Base-by-base conservation (phyloP, 30 jellyfish, hydroid and myxozoan genomes). In the Haliclystus octoradiatus region DNA sequence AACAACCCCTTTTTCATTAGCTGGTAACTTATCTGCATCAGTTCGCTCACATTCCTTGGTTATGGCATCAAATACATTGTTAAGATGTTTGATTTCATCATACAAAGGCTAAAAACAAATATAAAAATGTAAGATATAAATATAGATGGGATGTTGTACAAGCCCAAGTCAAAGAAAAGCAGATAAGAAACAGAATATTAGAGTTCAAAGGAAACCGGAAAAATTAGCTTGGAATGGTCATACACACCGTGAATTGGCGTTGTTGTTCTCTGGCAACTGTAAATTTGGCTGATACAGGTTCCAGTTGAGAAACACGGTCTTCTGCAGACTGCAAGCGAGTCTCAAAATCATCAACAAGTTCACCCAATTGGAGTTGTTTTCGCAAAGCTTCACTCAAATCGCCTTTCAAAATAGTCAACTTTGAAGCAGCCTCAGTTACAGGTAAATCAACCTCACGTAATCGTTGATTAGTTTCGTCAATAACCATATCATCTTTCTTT, bases 281-380 rank as follows among this genome's bases (percentile, higher is more conserved):
- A 57, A 78, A 86, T 31, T 50, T 73, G 12, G 96, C 96, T 12
- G 96, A 86, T 23, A 86, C 83, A 12, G 96, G 96, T 72, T 82
- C 63, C 51, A 86, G 64, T 31, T 76, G 62, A 63, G 71, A 34
- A 12, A 74, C 53, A 26, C 52, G 31, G n/a, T 63, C 92, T 28
- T 86, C 96, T 26, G 52, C 61, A 51, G 52, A 51, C 34, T 34
- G 69, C 40, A 86, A 34, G 27, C 74, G 72, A 0, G 32, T 85
- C 7, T 23, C 83, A 26, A 86, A 66, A 31, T 71, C 84, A 7
- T 86, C 86, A 0, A 86, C 92, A 13, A 34, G 28, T 23, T 75
- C 92, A 15, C 30, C 64, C 50, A 73, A 79, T 28, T 60, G 76
- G 62, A 65, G 80, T 34, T 73, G 92, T 49, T 86, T 88, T 63